Evolutionary conservation across 2,888 invertebrate genomes (phyloP).

Genomic region (Pachymerium ferrugineum): DNA sequence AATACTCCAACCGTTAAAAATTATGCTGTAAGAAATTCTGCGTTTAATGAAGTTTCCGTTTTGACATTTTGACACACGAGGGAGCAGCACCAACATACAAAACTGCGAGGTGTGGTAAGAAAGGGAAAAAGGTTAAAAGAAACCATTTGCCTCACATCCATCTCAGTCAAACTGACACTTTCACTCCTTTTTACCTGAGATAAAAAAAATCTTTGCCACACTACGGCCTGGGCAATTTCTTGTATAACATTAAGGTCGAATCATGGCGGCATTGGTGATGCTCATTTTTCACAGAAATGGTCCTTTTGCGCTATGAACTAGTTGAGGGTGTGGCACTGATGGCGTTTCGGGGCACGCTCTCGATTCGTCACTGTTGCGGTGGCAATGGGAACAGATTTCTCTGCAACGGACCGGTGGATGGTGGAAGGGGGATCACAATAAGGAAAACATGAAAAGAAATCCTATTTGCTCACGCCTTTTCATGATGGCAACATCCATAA

Average conservation of each 20-base stretch:
- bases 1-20: no score
- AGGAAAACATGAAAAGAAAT: neutral
- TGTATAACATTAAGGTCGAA: slow-evolving; percentile 5
- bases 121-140: neutral
- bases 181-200: neutral
- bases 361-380: neutral
- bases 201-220: neutral
- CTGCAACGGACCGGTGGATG: neutral
- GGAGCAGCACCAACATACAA: no score
- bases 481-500: neutral
- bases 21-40: no score
- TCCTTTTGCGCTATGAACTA: neutral
- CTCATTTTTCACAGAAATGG: neutral
- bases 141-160: slow-evolving; percentile 5
- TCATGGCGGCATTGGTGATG: neutral
- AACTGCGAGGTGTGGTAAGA: neutral
- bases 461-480: neutral
- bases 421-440: neutral
- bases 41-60: neutral
- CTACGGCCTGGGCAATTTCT: no score
- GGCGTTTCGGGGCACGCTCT: neutral
- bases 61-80: neutral
- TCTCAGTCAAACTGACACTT: neutral
- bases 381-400: neutral
- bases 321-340: neutral